Conservation (phyloP, 2,113 vertebrate genomes). For the Panthera uncia region DNA sequence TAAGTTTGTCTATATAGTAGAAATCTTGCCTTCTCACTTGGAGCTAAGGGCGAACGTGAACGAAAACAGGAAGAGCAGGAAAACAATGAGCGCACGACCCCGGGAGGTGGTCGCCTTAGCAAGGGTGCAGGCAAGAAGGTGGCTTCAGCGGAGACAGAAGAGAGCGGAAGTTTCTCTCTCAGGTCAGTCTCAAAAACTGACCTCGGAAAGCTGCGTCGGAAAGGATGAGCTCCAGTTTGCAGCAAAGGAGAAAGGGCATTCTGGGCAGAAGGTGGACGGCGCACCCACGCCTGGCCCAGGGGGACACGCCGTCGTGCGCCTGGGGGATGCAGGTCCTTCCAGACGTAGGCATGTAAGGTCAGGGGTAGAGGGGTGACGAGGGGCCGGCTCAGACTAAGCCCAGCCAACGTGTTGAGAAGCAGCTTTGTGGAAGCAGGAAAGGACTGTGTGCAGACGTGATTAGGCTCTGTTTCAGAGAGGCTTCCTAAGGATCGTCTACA, state of each 20-base stretch:
- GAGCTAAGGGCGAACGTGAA: not conserved
- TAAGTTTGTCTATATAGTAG: fast-evolving
- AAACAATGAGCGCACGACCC: fast-evolving
- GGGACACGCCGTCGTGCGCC: not conserved
- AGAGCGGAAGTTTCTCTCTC: not conserved
- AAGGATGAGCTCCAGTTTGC: not conserved
- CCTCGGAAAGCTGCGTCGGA: fast-evolving
- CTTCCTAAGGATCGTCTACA: not conserved
- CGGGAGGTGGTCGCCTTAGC: fast-evolving
- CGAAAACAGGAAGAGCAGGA: not conserved
- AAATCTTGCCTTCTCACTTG: not conserved
- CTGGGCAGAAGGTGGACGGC: fast-evolving
- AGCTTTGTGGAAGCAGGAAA: no score
- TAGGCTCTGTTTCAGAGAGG: not conserved
- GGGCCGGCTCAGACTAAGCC: not conserved
- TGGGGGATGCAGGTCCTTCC: not conserved
- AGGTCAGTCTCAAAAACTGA: not conserved
- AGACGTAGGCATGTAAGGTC: no score
- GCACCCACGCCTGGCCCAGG: not conserved
- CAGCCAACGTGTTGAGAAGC: fast-evolving
- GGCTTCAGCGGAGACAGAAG: not conserved
- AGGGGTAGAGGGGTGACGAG: fast-evolving
- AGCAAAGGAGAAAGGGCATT: not conserved
- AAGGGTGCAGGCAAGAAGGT: not conserved
- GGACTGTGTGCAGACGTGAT: not conserved